Conservation (phyloP, 1,140 invertebrate species). For the Zaprionus tsacasi region DNA sequence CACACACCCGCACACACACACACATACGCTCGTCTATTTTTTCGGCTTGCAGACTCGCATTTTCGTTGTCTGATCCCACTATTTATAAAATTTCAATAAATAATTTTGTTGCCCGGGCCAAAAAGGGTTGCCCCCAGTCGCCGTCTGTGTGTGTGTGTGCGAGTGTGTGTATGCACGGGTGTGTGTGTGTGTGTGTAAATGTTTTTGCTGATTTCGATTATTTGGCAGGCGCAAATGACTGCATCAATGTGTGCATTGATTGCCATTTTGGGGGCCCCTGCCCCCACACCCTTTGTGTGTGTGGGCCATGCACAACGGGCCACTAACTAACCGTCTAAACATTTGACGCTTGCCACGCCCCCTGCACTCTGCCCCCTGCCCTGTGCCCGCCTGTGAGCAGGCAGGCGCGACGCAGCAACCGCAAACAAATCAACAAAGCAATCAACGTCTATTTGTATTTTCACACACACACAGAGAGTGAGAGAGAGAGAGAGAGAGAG, state of each 20-base stretch:
- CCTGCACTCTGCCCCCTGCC: background rate
- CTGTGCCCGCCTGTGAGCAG: background rate
- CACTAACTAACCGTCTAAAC: conserved; percentile 75
- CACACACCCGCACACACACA: conserved; percentile 35
- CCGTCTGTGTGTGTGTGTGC: background rate
- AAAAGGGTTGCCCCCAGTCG: conserved; percentile 48
- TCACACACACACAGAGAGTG: conserved; percentile 52
- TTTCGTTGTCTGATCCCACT: conserved; percentile 83
- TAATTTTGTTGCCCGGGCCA: conserved; percentile 64
- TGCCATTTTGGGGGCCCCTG: conserved; percentile 59
- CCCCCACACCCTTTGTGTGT: background rate
- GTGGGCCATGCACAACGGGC: conserved; percentile 15
- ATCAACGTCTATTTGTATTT: conserved; percentile 83
- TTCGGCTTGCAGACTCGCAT: conserved; percentile 74
- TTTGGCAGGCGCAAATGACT: conserved; percentile 62
- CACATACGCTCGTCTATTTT: conserved; percentile 50
- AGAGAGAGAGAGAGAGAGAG: no score
- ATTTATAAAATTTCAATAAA: conserved; percentile 84
- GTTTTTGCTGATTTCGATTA: conserved; percentile 72
- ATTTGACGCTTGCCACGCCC: conserved; percentile 55
- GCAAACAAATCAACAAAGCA: conserved; percentile 82
- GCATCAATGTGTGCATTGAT: conserved; percentile 77
- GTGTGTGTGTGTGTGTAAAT: conserved; percentile 4
- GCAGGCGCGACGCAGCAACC: conserved; percentile 61
- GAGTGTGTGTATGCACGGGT: conserved; percentile 2